Percentiles rank a stretch among this genome's conserved stretches.
Conservation (phyloP, 2,888 invertebrate genomes). For the Herminia tarsipennalis region DNA sequence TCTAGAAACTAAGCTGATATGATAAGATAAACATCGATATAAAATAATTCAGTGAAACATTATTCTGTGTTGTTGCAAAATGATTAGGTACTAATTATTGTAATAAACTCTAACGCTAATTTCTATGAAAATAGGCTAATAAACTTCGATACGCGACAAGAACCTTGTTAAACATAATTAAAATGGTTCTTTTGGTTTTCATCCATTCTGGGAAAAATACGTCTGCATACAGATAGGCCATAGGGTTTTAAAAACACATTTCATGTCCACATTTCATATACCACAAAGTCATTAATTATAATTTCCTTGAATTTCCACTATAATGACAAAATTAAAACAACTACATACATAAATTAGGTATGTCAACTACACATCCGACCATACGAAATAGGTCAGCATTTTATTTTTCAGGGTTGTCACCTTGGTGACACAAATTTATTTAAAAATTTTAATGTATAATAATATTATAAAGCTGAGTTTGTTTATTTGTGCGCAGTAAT, state of each 20-base stretch:
- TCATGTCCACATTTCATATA: neutral
- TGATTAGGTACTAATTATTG: neutral
- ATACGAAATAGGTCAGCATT: slow-evolving; percentile 30
- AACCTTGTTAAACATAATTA: no score
- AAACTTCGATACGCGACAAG: no score
- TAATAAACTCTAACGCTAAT: slow-evolving; percentile 1
- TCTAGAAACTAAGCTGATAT: slow-evolving; percentile 21
- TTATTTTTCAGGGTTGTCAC: slow-evolving; percentile 34
- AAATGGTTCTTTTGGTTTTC: no score
- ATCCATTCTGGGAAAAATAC: no score
- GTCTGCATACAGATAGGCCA: no score
- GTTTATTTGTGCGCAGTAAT: no score
- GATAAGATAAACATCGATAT: slow-evolving; percentile 23
- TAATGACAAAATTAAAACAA: slow-evolving; percentile 7
- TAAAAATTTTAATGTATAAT: neutral
- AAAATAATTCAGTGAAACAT: slow-evolving; percentile 9
- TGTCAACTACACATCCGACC: slow-evolving; percentile 35
- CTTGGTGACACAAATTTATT: neutral
- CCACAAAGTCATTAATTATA: neutral
- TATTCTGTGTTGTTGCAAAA: neutral
- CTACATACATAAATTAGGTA: slow-evolving; percentile 9
- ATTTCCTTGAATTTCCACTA: neutral
- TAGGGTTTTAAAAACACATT: no score
- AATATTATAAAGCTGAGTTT: no score
- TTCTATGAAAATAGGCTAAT: no score